Conservation (phyloP, 2,113 vertebrate species). For the Etheostoma cragini region DNA sequence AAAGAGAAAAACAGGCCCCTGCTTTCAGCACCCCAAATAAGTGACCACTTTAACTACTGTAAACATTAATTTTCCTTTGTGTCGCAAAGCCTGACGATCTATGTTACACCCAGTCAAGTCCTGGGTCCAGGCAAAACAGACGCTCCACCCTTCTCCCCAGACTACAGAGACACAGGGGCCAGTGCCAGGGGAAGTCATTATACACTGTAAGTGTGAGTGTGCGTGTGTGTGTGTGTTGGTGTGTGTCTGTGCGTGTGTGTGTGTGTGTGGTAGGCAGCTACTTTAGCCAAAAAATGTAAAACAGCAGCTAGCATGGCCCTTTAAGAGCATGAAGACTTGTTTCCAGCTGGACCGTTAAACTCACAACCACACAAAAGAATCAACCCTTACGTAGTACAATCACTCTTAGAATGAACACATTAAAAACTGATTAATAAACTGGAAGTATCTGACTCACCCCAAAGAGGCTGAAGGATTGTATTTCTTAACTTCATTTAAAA, state of each 20-base stretch:
- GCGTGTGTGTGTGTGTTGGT: slow-evolving; percentile 22
- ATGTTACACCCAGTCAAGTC: slow-evolving; percentile 66
- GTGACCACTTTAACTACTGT: slow-evolving; percentile 46
- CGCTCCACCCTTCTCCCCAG: slow-evolving; percentile 68
- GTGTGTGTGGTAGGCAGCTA: slow-evolving; percentile 53
- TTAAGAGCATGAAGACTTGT: slow-evolving; percentile 47
- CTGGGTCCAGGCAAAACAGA: slow-evolving; percentile 61
- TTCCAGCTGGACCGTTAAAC: slow-evolving; percentile 63
- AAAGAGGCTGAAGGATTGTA: slow-evolving; percentile 48
- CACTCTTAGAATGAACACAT: slow-evolving; percentile 48
- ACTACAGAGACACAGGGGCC: slow-evolving; percentile 54
- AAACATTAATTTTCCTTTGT: slow-evolving; percentile 72
- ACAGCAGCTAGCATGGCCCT: slow-evolving; percentile 58
- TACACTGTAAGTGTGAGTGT: slow-evolving; percentile 11
- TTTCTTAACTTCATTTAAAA: slow-evolving; percentile 64
- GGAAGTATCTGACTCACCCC: slow-evolving; percentile 48
- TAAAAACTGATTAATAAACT: slow-evolving; percentile 64
- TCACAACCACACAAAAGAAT: slow-evolving; percentile 55
- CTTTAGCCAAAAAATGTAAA: slow-evolving; percentile 62
- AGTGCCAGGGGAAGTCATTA: slow-evolving; percentile 74
- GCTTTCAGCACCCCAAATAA: slow-evolving; percentile 56
- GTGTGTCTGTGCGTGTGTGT: slow-evolving; percentile 34
- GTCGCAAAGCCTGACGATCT: slow-evolving; percentile 54
- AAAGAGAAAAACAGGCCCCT: slow-evolving; percentile 43
- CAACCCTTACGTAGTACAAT: slow-evolving; percentile 10